Percentiles rank a stretch among this genome's conserved stretches.
Conservation (phyloP, 1,140 invertebrate genomes). For the Carcinoscorpius rotundicauda region DNA sequence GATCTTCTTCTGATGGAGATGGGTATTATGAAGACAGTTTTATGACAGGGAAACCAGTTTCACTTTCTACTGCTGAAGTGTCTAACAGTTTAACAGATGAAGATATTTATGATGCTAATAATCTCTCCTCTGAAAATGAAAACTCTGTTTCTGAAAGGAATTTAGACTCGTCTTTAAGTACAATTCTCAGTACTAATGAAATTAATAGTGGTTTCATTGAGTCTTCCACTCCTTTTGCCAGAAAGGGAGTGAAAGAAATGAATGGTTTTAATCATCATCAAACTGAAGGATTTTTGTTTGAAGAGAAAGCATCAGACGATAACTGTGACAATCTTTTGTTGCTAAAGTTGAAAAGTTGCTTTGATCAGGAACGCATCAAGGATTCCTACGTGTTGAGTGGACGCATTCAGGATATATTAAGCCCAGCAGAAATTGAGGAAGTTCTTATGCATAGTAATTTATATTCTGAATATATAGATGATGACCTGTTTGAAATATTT, state of each 20-base stretch:
- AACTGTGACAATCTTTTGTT: conserved; percentile 6
- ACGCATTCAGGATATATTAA: conserved; percentile 31
- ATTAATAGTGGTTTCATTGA: too few species aligned
- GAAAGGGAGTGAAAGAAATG: too few species aligned
- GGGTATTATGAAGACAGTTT: conserved; percentile 11
- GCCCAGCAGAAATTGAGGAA: conserved; percentile 31
- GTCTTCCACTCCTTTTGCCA: too few species aligned
- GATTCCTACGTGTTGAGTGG: conserved; percentile 32
- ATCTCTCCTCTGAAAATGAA: too few species aligned
- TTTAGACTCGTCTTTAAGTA: too few species aligned
- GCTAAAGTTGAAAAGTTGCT: conserved; percentile 26
- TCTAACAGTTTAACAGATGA: neutral
- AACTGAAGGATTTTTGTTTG: neutral
- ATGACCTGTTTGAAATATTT: conserved; percentile 29
- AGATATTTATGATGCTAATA: neutral
- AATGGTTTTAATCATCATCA: too few species aligned
- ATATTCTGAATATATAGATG: conserved; percentile 28
- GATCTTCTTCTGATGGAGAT: neutral
- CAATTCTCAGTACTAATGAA: too few species aligned
- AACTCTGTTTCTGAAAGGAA: too few species aligned
- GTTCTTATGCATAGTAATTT: conserved; percentile 31
- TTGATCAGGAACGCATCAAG: conserved; percentile 30
- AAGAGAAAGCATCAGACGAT: conserved; percentile 1
- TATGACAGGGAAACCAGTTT: neutral
- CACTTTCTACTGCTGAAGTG: neutral